These are phyloP conservation scores for Bicyclus anynana DNA, from an alignment of 1,140 invertebrate genomes.

Conservation along the genomic window DNA sequence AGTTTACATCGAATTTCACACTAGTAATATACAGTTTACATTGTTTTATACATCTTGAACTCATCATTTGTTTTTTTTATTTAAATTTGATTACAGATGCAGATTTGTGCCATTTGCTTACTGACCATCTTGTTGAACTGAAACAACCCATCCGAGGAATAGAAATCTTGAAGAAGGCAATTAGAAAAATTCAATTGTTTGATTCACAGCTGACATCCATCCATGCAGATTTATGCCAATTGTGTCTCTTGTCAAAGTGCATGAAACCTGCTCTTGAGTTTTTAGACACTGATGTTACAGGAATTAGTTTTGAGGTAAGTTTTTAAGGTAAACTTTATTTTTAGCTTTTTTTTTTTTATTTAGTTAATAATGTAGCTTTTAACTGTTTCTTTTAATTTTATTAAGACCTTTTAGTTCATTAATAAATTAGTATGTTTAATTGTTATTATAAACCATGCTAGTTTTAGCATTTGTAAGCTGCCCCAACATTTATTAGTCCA, in stretches of 20 bases:
- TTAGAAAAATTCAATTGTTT: conserved; percentile 91
- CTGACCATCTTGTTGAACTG: conserved; percentile 85
- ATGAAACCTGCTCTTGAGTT: conserved; percentile 94
- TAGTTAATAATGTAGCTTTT: no score
- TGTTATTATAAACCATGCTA: no score
- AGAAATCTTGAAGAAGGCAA: conserved; percentile 88
- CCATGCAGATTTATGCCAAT: conserved; percentile 94
- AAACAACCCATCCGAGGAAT: conserved; percentile 91
- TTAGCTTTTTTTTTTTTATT: no score
- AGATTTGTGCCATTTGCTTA: conserved; percentile 91
- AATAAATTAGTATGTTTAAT: no score
- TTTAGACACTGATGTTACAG: conserved; percentile 93
- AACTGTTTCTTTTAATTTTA: no score
- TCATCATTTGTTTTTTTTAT: neutral
- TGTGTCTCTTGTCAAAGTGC: conserved; percentile 94
- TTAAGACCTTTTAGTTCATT: no score
- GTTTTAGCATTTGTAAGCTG: no score
- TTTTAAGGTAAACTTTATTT: neutral
- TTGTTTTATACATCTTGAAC: no score
- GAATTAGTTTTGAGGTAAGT: conserved; percentile 89
- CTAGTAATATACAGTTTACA: no score
- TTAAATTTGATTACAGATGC: conserved; percentile 81
- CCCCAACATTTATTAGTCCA: no score
- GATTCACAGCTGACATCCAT: conserved; percentile 94
- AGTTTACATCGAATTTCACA: no score